A percentile compares a stretch with the other conserved stretches of the same genome.
These are phyloP conservation scores for Leucopsar rothschildi DNA, from an alignment of 2,113 vertebrate species.

Conservation along the genomic window DNA sequence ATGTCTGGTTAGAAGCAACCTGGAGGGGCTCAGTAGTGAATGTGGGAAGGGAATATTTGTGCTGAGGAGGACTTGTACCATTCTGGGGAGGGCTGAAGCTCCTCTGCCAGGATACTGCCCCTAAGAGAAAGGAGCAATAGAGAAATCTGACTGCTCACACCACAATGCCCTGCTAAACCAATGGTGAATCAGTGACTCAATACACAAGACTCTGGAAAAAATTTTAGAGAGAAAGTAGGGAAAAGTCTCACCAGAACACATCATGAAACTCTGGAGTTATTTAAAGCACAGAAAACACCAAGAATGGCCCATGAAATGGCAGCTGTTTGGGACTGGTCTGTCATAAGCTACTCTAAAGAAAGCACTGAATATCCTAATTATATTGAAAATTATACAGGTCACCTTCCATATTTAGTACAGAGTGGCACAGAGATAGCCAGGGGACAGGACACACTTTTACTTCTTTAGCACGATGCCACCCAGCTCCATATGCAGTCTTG, in stretches of 20 bases:
- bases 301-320: not conserved
- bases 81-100: not conserved
- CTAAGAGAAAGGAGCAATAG: not conserved
- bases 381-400: conserved; percentile 12
- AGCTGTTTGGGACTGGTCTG: not conserved
- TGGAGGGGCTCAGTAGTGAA: rapidly evolving
- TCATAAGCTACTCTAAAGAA: conserved; percentile 37
- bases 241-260: not conserved
- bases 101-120: not conserved
- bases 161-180: not conserved
- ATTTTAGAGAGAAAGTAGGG: not conserved
- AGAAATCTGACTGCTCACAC: not conserved
- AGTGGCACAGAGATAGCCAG: not conserved
- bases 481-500: not conserved
- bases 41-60: not conserved
- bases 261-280: not conserved
- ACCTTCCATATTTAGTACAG: not conserved
- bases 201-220: not conserved
- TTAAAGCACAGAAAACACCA: conserved; percentile 43
- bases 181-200: not conserved
- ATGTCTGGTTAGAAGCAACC: not conserved
- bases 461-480: conserved; percentile 12
- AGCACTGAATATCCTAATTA: conserved; percentile 22
- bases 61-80: not conserved
- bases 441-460: not conserved